phyloP scores from a whole-genome alignment of 2,113 vertebrate species.

The Ploceus nigricollis region DNA sequence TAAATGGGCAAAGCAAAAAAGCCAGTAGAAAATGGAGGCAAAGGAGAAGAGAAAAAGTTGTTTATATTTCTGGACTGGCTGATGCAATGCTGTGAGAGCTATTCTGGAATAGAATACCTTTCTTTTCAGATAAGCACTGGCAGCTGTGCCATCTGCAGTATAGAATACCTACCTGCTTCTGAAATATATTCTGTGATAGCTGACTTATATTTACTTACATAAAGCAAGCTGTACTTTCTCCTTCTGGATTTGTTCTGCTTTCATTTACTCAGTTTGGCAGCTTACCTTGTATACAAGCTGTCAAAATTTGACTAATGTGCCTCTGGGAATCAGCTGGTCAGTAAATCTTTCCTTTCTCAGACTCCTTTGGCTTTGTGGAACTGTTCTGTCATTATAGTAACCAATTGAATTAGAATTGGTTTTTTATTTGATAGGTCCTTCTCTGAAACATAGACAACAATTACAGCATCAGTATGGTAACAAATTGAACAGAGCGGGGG shows the following conservation, averaged over 20 bases:
- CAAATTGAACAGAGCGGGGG: not conserved
- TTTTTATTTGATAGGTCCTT: slow-evolving; percentile 25
- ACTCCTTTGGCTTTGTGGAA: slow-evolving; percentile 18
- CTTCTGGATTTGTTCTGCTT: slow-evolving; percentile 40
- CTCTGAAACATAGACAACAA: not conserved
- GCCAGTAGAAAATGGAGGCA: slow-evolving; percentile 56
- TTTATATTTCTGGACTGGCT: slow-evolving; percentile 65
- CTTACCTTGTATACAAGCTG: slow-evolving; percentile 28
- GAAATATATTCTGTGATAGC: slow-evolving; percentile 33
- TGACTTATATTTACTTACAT: slow-evolving; percentile 49
- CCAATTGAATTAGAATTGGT: not conserved
- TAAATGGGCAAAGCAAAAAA: slow-evolving; percentile 47
- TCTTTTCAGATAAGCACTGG: slow-evolving; percentile 53
- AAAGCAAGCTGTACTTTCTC: slow-evolving; percentile 8
- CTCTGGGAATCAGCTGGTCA: slow-evolving; percentile 49
- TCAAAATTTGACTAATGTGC: slow-evolving; percentile 49
- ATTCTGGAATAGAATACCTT: slow-evolving; percentile 41
- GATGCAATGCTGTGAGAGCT: slow-evolving; percentile 44
- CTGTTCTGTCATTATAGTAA: slow-evolving; percentile 58
- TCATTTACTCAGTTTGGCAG: slow-evolving; percentile 38
- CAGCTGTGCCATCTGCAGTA: slow-evolving; percentile 47
- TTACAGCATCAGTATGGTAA: not conserved
- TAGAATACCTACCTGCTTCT: slow-evolving; percentile 58
- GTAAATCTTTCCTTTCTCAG: slow-evolving; percentile 51
- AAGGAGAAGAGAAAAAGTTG: not conserved